Conservation (phyloP, 2,888 invertebrate species). For the Perizoma flavofasciatum region DNA sequence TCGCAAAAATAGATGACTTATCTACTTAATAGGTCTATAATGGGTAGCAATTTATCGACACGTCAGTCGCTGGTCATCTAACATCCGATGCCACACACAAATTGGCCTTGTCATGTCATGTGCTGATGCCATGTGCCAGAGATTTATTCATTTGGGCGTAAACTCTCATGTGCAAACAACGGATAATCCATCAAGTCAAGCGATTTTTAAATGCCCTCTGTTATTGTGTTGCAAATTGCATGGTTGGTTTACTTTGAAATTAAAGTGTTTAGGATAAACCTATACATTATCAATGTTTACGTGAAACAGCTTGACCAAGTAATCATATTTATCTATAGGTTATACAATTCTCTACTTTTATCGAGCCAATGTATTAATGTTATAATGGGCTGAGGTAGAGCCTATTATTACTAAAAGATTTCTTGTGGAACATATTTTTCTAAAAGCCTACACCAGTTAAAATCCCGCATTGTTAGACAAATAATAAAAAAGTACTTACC, state of each 20-base stretch:
- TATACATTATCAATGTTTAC: background rate
- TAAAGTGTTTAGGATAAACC: too few relatives aligned
- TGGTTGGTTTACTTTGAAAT: conserved; percentile 1
- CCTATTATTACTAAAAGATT: too few relatives aligned
- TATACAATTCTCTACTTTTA: too few relatives aligned
- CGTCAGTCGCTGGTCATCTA: conserved; percentile 48
- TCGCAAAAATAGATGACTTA: background rate
- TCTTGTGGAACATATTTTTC: background rate
- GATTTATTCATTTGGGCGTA: conserved; percentile 61
- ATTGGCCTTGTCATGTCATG: conserved; percentile 53
- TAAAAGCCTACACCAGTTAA: conserved; percentile 19
- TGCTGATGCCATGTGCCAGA: conserved; percentile 53
- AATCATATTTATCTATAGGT: too few relatives aligned
- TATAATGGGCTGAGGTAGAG: too few relatives aligned
- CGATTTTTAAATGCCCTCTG: conserved; percentile 35
- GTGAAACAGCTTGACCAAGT: too few relatives aligned
- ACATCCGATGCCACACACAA: conserved; percentile 60
- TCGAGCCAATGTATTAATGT: too few relatives aligned
- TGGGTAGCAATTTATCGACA: conserved; percentile 33
- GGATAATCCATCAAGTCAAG: conserved; percentile 48
- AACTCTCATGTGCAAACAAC: conserved; percentile 40
- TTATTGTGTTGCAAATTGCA: conserved; percentile 10
- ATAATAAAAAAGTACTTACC: conserved; percentile 24
- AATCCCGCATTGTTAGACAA: conserved; percentile 25
- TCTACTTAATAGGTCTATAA: conserved; percentile 2